Percentiles rank a stretch among this genome's conserved stretches.
Conservation (phyloP, 2,888 invertebrate species). For the Polydrusus pterygomalis region DNA sequence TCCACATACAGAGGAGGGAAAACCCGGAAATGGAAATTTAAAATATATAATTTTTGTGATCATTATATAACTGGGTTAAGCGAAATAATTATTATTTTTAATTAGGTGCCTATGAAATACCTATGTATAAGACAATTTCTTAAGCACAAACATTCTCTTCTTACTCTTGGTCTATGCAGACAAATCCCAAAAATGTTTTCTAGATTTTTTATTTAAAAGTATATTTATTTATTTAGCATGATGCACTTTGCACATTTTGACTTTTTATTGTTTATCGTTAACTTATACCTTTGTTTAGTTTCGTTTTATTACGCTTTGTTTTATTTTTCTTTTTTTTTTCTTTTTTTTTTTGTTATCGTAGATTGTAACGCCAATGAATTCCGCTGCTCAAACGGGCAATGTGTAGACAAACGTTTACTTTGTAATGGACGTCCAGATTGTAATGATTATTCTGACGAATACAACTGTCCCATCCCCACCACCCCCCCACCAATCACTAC, state of each 20-base stretch:
- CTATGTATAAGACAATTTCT: too few species aligned
- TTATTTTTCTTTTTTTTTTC: conserved; percentile 58
- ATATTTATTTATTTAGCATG: conserved; percentile 22
- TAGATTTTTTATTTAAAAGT: too few species aligned
- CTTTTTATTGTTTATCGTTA: neutral
- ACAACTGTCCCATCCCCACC: conserved; percentile 73
- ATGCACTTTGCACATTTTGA: conserved; percentile 11
- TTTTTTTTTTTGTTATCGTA: conserved; percentile 66
- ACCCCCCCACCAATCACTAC: conserved; percentile 53
- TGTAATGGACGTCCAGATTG: conserved; percentile 80
- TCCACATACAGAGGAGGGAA: too few species aligned
- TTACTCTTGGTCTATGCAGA: too few species aligned
- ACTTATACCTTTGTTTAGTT: neutral
- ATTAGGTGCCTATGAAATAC: too few species aligned
- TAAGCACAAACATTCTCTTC: too few species aligned
- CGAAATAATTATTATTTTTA: too few species aligned
- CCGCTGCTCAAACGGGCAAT: conserved; percentile 77
- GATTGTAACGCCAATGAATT: conserved; percentile 81
- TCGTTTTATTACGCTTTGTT: conserved; percentile 12
- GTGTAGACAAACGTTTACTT: conserved; percentile 74
- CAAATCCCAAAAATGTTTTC: too few species aligned
- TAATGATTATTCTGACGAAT: conserved; percentile 76
- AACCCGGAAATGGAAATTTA: too few species aligned
- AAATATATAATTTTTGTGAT: too few species aligned
- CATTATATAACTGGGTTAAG: too few species aligned